phyloP scores from a whole-genome alignment of 2,888 invertebrate species.

The Trissolcus japonicus region DNA sequence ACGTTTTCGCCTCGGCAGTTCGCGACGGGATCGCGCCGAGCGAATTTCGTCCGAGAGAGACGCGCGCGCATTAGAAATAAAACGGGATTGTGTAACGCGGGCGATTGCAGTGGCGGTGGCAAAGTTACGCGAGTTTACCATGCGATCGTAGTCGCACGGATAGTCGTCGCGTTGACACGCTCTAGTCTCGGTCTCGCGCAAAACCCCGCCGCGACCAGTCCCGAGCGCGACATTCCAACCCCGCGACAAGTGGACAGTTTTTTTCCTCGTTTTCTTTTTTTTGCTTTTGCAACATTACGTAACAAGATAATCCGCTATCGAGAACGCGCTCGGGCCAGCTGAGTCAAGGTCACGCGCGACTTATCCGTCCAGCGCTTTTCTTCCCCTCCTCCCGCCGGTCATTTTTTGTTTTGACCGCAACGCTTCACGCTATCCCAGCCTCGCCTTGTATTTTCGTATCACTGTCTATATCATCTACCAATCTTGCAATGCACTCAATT shows the following conservation, averaged over 20 bases:
- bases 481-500: constrained; percentile 35
- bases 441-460: constrained; percentile 23
- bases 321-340: constrained; percentile 22
- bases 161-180: constrained; percentile 46
- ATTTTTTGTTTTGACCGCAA: constrained; percentile 9
- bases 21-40: constrained; percentile 38
- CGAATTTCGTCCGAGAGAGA: not conserved
- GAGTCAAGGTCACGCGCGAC: constrained; percentile 39
- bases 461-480: constrained; percentile 29
- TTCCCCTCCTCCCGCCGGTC: not conserved
- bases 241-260: not conserved
- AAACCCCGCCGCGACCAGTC: too few relatives aligned
- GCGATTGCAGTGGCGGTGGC: constrained; percentile 32
- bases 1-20: constrained; percentile 44
- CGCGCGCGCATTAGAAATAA: constrained; percentile 45
- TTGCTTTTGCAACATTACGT: not conserved
- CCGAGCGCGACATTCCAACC: not conserved
- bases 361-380: constrained; percentile 13
- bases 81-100: constrained; percentile 34
- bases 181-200: not conserved
- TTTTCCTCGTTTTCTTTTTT: too few relatives aligned
- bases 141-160: constrained; percentile 21
- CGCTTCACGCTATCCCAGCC: constrained; percentile 18
- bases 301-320: constrained; percentile 3
- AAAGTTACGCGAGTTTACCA: constrained; percentile 35